phyloP scores from a whole-genome alignment of 2,113 vertebrate species.

The Bagarius yarrelli region DNA sequence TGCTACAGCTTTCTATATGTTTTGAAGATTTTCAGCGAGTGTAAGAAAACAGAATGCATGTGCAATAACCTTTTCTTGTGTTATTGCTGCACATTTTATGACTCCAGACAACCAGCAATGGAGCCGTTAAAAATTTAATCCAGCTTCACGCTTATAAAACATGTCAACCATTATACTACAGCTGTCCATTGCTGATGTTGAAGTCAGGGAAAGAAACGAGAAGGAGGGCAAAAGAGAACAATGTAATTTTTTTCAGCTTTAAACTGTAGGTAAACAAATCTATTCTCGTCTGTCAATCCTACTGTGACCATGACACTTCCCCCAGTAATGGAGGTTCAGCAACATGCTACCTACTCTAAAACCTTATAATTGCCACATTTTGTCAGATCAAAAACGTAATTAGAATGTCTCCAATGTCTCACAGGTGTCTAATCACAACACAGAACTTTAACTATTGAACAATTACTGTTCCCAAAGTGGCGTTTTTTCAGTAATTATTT shows the following conservation, averaged over 20 bases:
- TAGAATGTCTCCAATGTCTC: constrained; percentile 8
- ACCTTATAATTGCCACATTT: background rate
- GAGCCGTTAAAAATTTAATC: constrained; percentile 77
- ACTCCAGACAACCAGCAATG: constrained; percentile 62
- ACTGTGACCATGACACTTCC: background rate
- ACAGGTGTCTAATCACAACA: background rate
- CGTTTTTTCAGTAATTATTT: constrained; percentile 20
- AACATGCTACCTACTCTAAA: constrained; percentile 6
- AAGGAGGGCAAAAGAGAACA: constrained; percentile 53
- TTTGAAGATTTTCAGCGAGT: constrained; percentile 55
- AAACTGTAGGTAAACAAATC: constrained; percentile 51
- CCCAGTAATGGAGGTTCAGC: background rate
- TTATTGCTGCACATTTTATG: constrained; percentile 59
- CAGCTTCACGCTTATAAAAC: constrained; percentile 67
- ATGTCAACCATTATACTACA: constrained; percentile 63
- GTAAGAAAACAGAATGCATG: constrained; percentile 59
- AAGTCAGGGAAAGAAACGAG: constrained; percentile 56
- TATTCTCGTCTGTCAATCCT: constrained; percentile 44
- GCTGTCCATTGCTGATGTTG: constrained; percentile 54
- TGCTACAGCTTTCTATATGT: constrained; percentile 51
- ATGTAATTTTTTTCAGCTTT: constrained; percentile 53
- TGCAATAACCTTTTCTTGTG: constrained; percentile 58
- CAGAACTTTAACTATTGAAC: constrained; percentile 9
- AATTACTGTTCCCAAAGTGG: background rate
- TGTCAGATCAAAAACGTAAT: constrained; percentile 9